Percentiles rank a stretch among this genome's conserved stretches.
Conservation (phyloP, 2,797 vertebrate species). For the Sphenopsis melanotis region DNA sequence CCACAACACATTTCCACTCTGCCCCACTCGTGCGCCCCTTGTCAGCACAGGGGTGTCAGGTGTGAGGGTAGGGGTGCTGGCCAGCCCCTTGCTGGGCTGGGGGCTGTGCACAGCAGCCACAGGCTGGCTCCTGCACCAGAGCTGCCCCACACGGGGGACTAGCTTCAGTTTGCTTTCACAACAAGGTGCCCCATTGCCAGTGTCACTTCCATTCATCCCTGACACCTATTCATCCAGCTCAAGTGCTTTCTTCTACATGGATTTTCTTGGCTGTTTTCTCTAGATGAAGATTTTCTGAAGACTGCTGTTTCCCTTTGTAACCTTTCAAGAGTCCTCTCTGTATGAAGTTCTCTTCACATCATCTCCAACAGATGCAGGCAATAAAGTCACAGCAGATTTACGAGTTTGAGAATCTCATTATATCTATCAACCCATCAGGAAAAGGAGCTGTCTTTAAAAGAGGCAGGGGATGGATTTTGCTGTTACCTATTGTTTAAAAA, state of each 20-base stretch:
- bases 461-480: neutral
- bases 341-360: slow-evolving; percentile 40
- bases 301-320: slow-evolving; percentile 8
- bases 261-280: slow-evolving; percentile 16
- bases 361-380: neutral
- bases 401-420: slow-evolving; percentile 11
- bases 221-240: neutral
- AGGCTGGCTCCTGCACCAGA: neutral
- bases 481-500: slow-evolving; percentile 39
- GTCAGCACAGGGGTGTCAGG: accelerated
- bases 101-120: neutral
- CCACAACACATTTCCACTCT: neutral
- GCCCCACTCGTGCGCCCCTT: accelerated
- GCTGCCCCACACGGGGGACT: accelerated
- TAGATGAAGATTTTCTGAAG: slow-evolving; percentile 25
- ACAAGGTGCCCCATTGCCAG: neutral
- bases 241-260: neutral
- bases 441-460: slow-evolving; percentile 13
- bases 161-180: neutral
- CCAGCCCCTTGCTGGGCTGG: neutral
- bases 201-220: neutral
- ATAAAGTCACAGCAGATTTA: slow-evolving; percentile 38
- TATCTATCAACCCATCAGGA: slow-evolving; percentile 20
- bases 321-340: slow-evolving; percentile 25
- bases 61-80: accelerated